phyloP scores from a whole-genome alignment of 1,140 invertebrate genomes.

The Leptinotarsa texana region DNA sequence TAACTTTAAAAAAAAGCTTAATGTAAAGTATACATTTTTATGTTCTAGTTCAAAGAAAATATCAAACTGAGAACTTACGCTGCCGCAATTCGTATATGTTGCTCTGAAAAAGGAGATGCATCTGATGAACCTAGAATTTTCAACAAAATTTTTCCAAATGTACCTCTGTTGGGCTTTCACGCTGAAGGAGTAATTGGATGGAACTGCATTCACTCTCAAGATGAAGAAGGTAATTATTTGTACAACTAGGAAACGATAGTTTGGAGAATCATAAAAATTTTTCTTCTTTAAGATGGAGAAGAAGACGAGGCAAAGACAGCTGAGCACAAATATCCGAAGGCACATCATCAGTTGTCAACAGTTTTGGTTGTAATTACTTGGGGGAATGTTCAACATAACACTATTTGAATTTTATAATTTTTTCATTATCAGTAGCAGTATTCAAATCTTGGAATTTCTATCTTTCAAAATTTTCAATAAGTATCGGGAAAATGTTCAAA shows the following conservation, averaged over 20 bases:
- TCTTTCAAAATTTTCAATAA: neutral
- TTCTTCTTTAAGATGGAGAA: neutral
- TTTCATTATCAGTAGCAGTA: neutral
- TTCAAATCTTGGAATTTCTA: neutral
- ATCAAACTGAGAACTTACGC: constrained; percentile 37
- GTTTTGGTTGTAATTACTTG: constrained; percentile 35
- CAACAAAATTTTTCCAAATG: constrained; percentile 41
- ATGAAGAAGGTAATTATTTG: constrained; percentile 4
- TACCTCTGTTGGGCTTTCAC: constrained; percentile 40
- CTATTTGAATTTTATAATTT: neutral
- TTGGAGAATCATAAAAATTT: neutral
- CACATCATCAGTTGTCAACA: constrained; percentile 31
- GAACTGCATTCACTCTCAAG: constrained; percentile 33
- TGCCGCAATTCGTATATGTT: constrained; percentile 40
- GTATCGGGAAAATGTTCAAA: neutral
- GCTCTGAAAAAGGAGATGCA: constrained; percentile 38
- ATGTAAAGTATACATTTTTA: constrained; percentile 13
- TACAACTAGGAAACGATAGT: neutral
- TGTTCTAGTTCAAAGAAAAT: constrained; percentile 38
- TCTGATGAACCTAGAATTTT: constrained; percentile 39
- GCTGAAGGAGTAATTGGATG: constrained; percentile 45
- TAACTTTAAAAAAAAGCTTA: no score
- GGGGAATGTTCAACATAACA: constrained; percentile 13
- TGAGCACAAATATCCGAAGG: constrained; percentile 29
- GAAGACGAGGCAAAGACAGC: constrained; percentile 18